Evolutionary conservation across 2,797 vertebrate species (phyloP), one percentile per base, ranked within the genome.

Genomic region (Eulemur mongoz): DNA sequence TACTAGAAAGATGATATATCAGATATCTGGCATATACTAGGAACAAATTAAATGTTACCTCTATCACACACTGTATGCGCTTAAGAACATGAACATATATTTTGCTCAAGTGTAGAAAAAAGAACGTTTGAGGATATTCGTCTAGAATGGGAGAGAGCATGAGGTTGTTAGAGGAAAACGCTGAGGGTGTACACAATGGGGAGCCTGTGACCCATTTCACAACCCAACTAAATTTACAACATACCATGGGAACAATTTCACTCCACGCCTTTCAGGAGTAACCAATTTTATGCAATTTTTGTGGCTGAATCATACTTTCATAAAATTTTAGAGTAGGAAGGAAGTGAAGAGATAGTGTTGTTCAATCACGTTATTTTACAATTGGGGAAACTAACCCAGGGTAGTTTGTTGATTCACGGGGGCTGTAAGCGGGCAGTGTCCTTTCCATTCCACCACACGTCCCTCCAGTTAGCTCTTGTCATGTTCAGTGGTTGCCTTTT

Each of bases 271-370:
- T 94, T 94, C 50, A 86, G 67, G 45, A 92, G 32, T 67, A 57
- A 95, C 40, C 38, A 35, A 15, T 93, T 82, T 87, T 81, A 89
- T 0, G 4, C 40, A 94, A 91, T 72, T 84, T 83, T 40, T 59
- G 17, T 45, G 30, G 65, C n/a, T 92, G 84, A 96, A 92, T 85
- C 85, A 89, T 57, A 69, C 9, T 90, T 85, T 85, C 5, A 23
- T 32, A 65, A 12, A 82, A 94, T 92, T 90, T 82, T 76, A 70
- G 54, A 85, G 22, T 11, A 52, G 48, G 82, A 93, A 75, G 70
- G 89, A 95, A 97, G 17, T 87, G 35, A 91, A 94, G 79, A 78
- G 70, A 76, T 27, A 89, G 70, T 81, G 78, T 63, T 95, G 30
- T 78, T 96, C 75, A 45, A 50, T 87, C n/a, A 7, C n/a, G 57